phyloP scores from a whole-genome alignment of 2,888 invertebrate species.

The Euphydryas editha region DNA sequence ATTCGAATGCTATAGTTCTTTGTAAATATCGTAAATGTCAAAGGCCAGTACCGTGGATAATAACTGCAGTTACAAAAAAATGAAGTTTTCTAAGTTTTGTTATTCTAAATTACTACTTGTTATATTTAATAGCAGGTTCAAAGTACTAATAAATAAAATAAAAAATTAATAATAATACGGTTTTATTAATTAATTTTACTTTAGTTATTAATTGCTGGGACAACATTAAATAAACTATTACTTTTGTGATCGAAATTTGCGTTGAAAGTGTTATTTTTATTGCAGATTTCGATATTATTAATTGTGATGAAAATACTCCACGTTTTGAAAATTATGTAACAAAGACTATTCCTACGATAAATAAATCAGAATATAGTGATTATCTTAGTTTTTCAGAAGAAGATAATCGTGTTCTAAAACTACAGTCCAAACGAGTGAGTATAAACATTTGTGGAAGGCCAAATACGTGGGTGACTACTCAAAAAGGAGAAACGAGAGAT shows the following conservation, averaged over 20 bases:
- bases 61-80: constrained; percentile 28
- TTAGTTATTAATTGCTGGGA: neutral
- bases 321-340: constrained; percentile 15
- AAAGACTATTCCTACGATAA: neutral
- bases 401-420: neutral
- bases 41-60: constrained; percentile 49
- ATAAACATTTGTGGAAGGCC: constrained; percentile 47
- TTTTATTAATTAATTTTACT: neutral
- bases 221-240: neutral
- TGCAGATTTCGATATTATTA: constrained; percentile 22
- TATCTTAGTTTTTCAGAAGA: constrained; percentile 1
- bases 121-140: neutral
- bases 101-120: neutral
- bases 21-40: constrained; percentile 44
- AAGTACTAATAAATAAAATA: neutral
- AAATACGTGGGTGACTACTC: constrained; percentile 54
- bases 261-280: neutral
- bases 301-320: constrained; percentile 20
- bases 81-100: too few species aligned
- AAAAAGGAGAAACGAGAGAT: constrained; percentile 59
- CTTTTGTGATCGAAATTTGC: neutral
- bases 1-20: neutral
- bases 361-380: neutral
- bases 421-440: neutral
- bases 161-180: neutral